Base-by-base conservation (phyloP, 2,113 vertebrate genomes). In the Xenotilapia leptura region DNA sequence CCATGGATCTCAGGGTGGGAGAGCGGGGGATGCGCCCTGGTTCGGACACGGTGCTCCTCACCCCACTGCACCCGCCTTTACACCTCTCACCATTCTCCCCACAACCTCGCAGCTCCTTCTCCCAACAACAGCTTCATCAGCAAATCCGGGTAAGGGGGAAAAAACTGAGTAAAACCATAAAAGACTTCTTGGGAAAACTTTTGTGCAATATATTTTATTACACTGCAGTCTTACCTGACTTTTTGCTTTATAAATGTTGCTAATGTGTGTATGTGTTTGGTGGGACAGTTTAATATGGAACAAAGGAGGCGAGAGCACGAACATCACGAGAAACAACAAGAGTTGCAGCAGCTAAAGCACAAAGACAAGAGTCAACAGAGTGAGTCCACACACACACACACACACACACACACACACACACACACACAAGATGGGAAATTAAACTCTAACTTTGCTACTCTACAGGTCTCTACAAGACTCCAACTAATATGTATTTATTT, bases 291-390 rank as follows among this genome's bases (percentile, higher is more conserved):
- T 87, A 96, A 97, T 23, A 97, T 98, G 98, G 98, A 98, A 93
- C 93, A 92, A 90, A 96, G 94, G 89, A 93, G 84, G 92, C 95
- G 92, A 70, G 96, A 90, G 92, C 96, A 97, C 85, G 95, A 97
- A 28, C 97, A 97, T n/a, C 97, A 97, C 7, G 97, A 98, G 92
- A 98, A 98, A 90, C 98, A 99, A 38, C 98, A 98, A 85, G 97
- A 98, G 93, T 90, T 99, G 84, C 96, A 97, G 80, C 97, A 98
- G 90, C 97, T 99, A 53, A 97, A 97, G 87, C 96, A 98, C 90
- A 99, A 99, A 94, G 98, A 99, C 95, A 99, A 98, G 94, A 98
- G 97, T 96, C 98, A 99, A 86, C 90, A 97, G 68, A 99, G 98
- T 99, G 96, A 97, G 98, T 92, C 2, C 21, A 15, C 11, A 3